Base-by-base conservation (phyloP, 2,113 vertebrate species). In the Pithys albifrons region DNA sequence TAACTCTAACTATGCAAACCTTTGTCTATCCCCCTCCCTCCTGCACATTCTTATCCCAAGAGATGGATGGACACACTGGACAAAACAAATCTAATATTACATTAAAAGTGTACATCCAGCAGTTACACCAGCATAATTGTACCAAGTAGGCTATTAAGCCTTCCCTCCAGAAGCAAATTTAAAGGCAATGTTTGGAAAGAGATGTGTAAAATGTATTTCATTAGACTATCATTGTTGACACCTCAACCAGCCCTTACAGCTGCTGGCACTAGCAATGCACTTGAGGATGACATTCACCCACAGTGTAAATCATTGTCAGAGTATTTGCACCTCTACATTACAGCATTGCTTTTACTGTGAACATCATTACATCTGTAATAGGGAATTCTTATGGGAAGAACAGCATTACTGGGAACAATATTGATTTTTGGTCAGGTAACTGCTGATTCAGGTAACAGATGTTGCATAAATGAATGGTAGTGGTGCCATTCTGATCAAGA, bases 391-490 rank as follows among this genome's bases (percentile, higher is more conserved):
- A 45, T 8, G 33, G 74, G 31, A 93, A 41, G 46, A 91, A 91
- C 35, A 92, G 48, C 43, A 33, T 69, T 95, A 85, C 54, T 72
- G 45, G 77, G 80, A 95, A 84, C 14, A 33, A 18, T 72, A 89
- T 39, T 77, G 91, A 95, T 90, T 93, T 95, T 84, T 85, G 33
- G 41, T 59, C 70, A 55, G 76, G 29, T 64, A 91, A 72, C 18
- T 58, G 35, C 24, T 57, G 73, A 84, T 77, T 57, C 65, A 77
- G 65, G 79, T 64, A 84, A 77, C 46, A 67, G 55, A 90, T 57
- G 35, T 48, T 55, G 43, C 72, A 83, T 19, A 71, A 91, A 76
- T 3, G 2, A 83, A 83, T 4, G 5, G 59, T 31, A 83, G 45
- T 4, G 0, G 0, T 52, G 72, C 35, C 51, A 43, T 76, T 85